These are phyloP conservation scores for Platichthys flesus DNA, from an alignment of 2,113 vertebrate species.

Conservation along the genomic window DNA sequence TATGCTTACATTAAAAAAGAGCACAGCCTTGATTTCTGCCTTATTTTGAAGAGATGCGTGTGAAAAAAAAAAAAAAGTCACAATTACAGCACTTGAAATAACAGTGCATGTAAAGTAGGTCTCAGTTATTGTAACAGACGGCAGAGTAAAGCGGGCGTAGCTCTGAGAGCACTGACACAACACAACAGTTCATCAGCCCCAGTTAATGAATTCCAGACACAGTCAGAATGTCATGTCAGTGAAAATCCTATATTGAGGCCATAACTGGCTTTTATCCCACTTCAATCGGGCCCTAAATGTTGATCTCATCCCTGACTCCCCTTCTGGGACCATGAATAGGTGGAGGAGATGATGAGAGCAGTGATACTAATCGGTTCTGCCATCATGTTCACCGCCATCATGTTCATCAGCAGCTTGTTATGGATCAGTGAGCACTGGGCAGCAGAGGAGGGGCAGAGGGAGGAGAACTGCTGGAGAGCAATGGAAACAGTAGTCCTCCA, in stretches of 20 bases:
- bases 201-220: not conserved
- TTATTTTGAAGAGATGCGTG: not conserved
- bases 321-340: slow-evolving; percentile 30
- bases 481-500: not conserved
- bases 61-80: not conserved
- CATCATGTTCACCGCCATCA: slow-evolving; percentile 53
- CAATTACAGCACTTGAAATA: not conserved
- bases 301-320: slow-evolving; percentile 12
- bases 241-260: not conserved
- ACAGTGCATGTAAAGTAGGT: not conserved
- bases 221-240: not conserved
- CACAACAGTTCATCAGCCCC: not conserved
- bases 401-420: slow-evolving; percentile 51
- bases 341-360: slow-evolving; percentile 47
- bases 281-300: slow-evolving; percentile 2
- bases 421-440: slow-evolving; percentile 50
- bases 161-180: not conserved
- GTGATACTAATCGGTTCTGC: slow-evolving; percentile 41
- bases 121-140: not conserved
- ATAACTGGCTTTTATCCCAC: not conserved
- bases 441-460: slow-evolving; percentile 33
- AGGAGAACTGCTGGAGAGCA: slow-evolving; percentile 5
- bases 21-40: no score
- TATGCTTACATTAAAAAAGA: no score
- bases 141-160: not conserved